These are phyloP conservation scores for Acipenser transmontanus DNA, from an alignment of 2,797 vertebrate genomes.

Conservation along the genomic window DNA sequence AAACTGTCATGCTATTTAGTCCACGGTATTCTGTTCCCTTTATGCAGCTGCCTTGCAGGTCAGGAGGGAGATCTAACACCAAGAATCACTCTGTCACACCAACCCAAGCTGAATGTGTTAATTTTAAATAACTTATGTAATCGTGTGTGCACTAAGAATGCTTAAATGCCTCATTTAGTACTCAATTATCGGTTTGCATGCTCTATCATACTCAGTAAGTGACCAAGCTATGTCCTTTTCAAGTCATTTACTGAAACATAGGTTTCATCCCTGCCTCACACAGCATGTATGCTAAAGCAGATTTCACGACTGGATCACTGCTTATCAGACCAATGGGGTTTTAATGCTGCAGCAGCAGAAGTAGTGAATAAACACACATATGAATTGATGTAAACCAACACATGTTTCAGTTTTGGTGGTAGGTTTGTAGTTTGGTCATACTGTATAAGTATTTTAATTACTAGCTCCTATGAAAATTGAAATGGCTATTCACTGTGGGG, in stretches of 20 bases:
- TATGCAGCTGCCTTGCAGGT: no score
- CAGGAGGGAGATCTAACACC: no score
- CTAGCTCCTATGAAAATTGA: no score
- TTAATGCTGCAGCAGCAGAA: background rate
- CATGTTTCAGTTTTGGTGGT: no score
- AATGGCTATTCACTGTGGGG: no score
- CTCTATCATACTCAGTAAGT: conserved; percentile 31
- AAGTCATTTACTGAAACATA: conserved; percentile 32
- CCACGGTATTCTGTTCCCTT: no score
- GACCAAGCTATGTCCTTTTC: conserved; percentile 31
- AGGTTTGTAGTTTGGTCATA: no score
- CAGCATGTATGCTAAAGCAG: background rate
- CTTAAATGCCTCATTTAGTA: conserved; percentile 54
- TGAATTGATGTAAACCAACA: no score
- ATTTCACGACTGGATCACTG: background rate
- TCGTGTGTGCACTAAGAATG: conserved; percentile 41
- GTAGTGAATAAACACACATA: background rate
- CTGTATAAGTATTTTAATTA: no score
- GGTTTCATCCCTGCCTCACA: conserved; percentile 16
- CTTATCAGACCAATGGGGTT: background rate
- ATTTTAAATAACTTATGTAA: conserved; percentile 49
- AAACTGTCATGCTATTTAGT: no score
- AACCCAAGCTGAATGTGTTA: conserved; percentile 28
- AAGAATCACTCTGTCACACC: no score
- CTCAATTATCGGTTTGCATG: conserved; percentile 51